Evolutionary conservation across 2,888 invertebrate genomes (phyloP).

Genomic region (Lissocephala sabroskyi): DNA sequence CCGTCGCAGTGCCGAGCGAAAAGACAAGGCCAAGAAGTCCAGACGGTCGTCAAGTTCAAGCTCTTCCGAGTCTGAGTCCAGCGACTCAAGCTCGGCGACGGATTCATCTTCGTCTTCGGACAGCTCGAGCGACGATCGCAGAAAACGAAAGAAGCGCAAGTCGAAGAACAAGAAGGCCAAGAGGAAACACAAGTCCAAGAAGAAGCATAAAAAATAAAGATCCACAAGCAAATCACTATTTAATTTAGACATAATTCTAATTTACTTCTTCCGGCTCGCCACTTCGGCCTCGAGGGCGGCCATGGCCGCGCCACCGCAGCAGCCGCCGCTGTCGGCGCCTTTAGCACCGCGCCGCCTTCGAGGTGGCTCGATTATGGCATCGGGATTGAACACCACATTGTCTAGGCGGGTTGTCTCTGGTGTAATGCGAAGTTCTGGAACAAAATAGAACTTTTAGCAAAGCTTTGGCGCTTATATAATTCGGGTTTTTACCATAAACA

Average conservation of each 20-base stretch:
- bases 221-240: constrained; percentile 8
- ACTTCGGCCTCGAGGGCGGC: constrained; percentile 36
- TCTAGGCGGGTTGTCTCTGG: constrained; percentile 72
- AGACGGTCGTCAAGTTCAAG: too few species aligned
- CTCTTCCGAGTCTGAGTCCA: too few species aligned
- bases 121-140: constrained; percentile 41
- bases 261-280: constrained; percentile 10
- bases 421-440: constrained; percentile 61
- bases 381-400: constrained; percentile 78
- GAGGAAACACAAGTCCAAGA: constrained; percentile 40
- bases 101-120: constrained; percentile 24
- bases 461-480: too few species aligned
- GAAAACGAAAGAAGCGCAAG: constrained; percentile 44
- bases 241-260: neutral
- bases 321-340: constrained; percentile 25
- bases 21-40: constrained; percentile 14
- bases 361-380: constrained; percentile 71
- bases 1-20: constrained; percentile 5
- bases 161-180: constrained; percentile 39
- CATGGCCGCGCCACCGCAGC: constrained; percentile 49
- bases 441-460: neutral
- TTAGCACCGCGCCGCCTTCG: constrained; percentile 32
- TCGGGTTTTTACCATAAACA: constrained; percentile 78
- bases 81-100: too few species aligned
- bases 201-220: constrained; percentile 41